A percentile compares a stretch with the other conserved stretches of the same genome.
These are phyloP conservation scores for Ptilodon capucinus DNA, from an alignment of 2,888 invertebrate species.

Conservation along the genomic window DNA sequence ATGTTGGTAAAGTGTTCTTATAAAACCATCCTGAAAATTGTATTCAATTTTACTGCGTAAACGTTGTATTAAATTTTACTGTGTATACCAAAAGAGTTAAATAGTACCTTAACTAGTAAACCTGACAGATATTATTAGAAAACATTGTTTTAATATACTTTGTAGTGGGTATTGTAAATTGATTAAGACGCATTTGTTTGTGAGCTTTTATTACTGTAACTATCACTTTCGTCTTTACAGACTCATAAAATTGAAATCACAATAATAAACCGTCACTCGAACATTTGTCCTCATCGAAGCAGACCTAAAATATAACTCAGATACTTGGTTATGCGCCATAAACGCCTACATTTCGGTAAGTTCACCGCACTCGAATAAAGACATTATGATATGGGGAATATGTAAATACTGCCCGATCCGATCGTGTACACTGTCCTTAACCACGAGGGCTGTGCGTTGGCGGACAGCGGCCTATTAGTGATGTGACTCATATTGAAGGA, in stretches of 20 bases:
- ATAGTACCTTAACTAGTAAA: too few relatives aligned
- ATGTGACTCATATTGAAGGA: conserved; percentile 7
- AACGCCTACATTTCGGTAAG: conserved; percentile 40
- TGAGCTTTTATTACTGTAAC: too few relatives aligned
- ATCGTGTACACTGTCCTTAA: conserved; percentile 37
- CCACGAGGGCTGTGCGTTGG: conserved; percentile 41
- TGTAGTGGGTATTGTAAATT: too few relatives aligned
- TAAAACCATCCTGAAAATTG: neutral
- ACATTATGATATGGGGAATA: conserved; percentile 42
- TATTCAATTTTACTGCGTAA: too few relatives aligned
- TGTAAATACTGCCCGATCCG: conserved; percentile 39
- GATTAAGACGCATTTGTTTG: too few relatives aligned
- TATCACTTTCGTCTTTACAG: too few relatives aligned
- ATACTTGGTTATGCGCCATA: conserved; percentile 19
- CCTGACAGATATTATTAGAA: too few relatives aligned
- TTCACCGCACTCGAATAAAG: conserved; percentile 38
- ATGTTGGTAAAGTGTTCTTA: neutral
- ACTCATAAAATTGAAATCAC: conserved; percentile 1
- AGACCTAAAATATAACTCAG: neutral
- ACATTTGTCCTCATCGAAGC: conserved; percentile 17
- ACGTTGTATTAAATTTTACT: too few relatives aligned
- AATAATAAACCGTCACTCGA: conserved; percentile 12
- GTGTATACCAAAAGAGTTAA: too few relatives aligned
- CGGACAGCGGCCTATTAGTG: conserved; percentile 39
- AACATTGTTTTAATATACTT: too few relatives aligned